Evolutionary conservation across 2,888 invertebrate genomes (phyloP), one percentile per base, ranked within the genome.

Genomic region (Diogma glabrata): DNA sequence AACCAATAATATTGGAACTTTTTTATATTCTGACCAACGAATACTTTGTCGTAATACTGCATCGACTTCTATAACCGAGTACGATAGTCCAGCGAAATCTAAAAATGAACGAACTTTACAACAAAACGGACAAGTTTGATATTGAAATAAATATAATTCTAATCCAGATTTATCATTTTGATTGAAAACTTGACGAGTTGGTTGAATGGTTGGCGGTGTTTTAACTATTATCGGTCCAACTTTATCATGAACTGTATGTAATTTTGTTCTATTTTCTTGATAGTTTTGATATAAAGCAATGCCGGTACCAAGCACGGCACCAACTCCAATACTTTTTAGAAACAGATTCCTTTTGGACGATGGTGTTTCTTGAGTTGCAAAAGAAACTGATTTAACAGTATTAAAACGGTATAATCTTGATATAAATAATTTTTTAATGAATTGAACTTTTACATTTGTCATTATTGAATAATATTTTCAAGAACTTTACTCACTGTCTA

Each of bases 121-220:
- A 70, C 96, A 96, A 69, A 96, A 97, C 1, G 97, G 97, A 64
- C 97, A 99, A 0, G 94, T 94, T 62, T 94, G 88, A 66, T 94
- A 99, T 73, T 99, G 99, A 65, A 89, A 99, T 16, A 99, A 73
- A 0, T 89, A 84, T 45, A 99, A 70, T 59, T 91, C 83, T 52
- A 93, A 70, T 22, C 83, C 82, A 43, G 75, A 75, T 1, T 64
- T 70, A 63, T 89, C 87, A 4, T 74, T 70, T 0, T 81, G 75
- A 63, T 77, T 81, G 10, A 75, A 59, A 50, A 86, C 72, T 81
- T 87, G 72, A 54, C 74, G 76, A 9, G 78, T 77, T 12, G 77
- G 69, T 53, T 64, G 66, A 56, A 77, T 72, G 47, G 71, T 63
- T 1, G 79, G 78, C 22, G 19, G 14, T 9, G 17, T 33, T 3